Base-by-base conservation (phyloP, 2,113 vertebrate species). In the Eretmochelys imbricata region DNA sequence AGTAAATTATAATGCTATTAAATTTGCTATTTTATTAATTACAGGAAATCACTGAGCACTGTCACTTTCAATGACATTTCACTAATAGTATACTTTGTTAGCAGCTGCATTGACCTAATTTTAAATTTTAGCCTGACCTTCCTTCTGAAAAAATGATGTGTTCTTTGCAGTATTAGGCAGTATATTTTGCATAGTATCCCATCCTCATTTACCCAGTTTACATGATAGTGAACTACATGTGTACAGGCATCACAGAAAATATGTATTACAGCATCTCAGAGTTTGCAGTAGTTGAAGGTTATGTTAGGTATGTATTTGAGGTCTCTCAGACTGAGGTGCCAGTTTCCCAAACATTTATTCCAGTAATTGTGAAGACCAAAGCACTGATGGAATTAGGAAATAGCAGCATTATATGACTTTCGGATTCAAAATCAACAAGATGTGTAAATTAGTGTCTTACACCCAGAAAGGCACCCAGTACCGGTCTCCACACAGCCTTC, bases 11-110 rank as follows among this genome's bases (percentile, higher is more conserved):
- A 62, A 79, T 91, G 57, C 38, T 94, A 0, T 91, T 75, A 42
- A 53, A 48, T 94, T 84, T 89, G 20, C n/a, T n/a, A 20, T 84
- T 93, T 85, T 78, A 53, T 50, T 87, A 57, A 62, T 81, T 81
- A 10, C 38, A 80, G 42, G 49, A 80, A 65, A 31, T 62, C 59
- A 62, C 10, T 13, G 50, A 42, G 35, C n/a, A 72, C 9, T 24
- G 20, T 55, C 91, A 20, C 6, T 82, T 92, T 89, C 84, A 75
- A 16, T 82, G 0, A 35, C 8, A 75, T 42, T 20, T 38, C 35
- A 75, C 20, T 75, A 13, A 72, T 22, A 59, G 22, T 69, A 24
- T 86, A 91, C 46, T 8, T 94, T 93, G 54, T 81, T 84, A 35
- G 29, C 69, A 93, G 49, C 76, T 89, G 57, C 82, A 46, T 54